phyloP scores from a whole-genome alignment of 2,797 vertebrate species.

The Coregonus ussuriensis region DNA sequence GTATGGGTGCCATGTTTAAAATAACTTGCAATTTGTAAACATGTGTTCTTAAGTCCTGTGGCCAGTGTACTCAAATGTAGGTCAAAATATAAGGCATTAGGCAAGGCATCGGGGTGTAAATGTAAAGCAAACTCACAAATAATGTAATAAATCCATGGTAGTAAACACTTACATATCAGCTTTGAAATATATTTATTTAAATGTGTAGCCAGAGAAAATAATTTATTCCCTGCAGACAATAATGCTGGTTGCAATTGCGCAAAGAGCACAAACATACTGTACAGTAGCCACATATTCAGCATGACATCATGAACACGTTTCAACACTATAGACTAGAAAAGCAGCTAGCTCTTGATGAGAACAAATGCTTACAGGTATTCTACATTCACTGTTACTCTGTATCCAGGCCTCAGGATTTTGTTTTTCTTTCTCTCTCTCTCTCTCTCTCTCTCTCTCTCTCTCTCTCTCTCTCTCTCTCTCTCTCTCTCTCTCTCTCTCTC shows the following conservation, averaged over 20 bases:
- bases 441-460: background rate
- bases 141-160: slow-evolving; percentile 38
- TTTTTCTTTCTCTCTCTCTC: background rate
- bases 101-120: background rate
- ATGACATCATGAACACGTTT: slow-evolving; percentile 22
- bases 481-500: too few species aligned
- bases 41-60: background rate
- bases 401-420: background rate
- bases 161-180: background rate
- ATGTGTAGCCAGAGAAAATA: slow-evolving; percentile 55
- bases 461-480: too few species aligned
- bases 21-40: background rate
- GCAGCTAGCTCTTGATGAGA: slow-evolving; percentile 16
- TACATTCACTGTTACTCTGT: background rate
- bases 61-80: background rate
- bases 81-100: background rate
- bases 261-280: slow-evolving; percentile 13
- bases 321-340: slow-evolving; percentile 8
- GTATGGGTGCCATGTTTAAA: background rate
- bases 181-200: slow-evolving; percentile 78
- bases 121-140: background rate
- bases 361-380: background rate
- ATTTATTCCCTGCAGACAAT: slow-evolving; percentile 43
- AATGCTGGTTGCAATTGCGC: slow-evolving; percentile 37
- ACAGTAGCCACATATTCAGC: slow-evolving; percentile 32